Evolutionary conservation across 1,140 invertebrate genomes (phyloP).

Genomic region (Diabrotica undecimpunctata): DNA sequence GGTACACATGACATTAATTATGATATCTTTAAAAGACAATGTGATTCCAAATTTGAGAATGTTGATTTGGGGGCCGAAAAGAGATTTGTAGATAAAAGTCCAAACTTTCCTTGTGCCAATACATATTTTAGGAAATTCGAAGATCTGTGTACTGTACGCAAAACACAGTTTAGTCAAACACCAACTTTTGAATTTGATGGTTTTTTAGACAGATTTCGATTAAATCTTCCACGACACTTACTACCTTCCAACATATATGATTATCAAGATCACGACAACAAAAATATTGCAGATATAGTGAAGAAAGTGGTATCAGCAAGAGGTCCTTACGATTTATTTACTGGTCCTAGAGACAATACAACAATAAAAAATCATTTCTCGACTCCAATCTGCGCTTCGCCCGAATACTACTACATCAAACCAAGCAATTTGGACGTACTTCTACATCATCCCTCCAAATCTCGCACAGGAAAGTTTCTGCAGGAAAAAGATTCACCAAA

Average conservation of each 20-base stretch:
- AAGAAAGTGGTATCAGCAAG: constrained; percentile 22
- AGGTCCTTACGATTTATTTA: constrained; percentile 44
- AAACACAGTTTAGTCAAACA: constrained; percentile 28
- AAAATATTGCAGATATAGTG: constrained; percentile 6
- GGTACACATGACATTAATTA: constrained; percentile 37
- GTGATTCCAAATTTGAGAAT: constrained; percentile 22
- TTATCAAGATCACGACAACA: constrained; percentile 20
- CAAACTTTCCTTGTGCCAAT: constrained; percentile 11
- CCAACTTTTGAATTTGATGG: constrained; percentile 40
- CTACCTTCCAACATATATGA: constrained; percentile 36
- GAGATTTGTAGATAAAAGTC: constrained; percentile 25
- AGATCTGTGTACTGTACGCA: constrained; percentile 8
- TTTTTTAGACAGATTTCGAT: constrained; percentile 32
- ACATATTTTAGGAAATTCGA: constrained; percentile 15
- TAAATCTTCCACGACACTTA: constrained; percentile 22
- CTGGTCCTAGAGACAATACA: constrained; percentile 36
- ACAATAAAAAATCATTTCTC: constrained; percentile 46
- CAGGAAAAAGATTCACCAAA: constrained; percentile 31
- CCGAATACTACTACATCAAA: constrained; percentile 36
- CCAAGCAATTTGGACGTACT: constrained; percentile 34
- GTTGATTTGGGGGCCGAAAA: constrained; percentile 30
- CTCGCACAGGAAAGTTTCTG: constrained; percentile 35
- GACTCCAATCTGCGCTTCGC: constrained; percentile 20
- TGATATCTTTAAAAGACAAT: constrained; percentile 26
- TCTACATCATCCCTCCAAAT: constrained; percentile 33